Evolutionary conservation across 2,888 invertebrate species (phyloP), one percentile per base, ranked within the genome.

Genomic region (Drosophila melanocephala): DNA sequence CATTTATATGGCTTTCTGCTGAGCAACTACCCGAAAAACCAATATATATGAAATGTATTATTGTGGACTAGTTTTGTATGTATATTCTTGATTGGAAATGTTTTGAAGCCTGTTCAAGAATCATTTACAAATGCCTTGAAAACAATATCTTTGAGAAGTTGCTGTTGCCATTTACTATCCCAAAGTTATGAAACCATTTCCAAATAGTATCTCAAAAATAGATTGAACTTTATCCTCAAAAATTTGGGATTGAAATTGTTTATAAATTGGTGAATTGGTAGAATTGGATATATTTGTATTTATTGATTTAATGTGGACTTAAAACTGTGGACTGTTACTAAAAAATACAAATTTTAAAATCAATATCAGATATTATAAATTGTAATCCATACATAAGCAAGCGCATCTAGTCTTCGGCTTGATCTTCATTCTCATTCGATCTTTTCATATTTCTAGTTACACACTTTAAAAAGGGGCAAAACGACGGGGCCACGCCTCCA

Each of bases 361-460:
- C 7, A 47, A 22, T 47, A 22, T 44, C 22, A 16, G 7, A 16
- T 14, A 14, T 14, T 5, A 12, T 3, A 56, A n/a, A 42, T 14
- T 16, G 10, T 12, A 32, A 42, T 35, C 50, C 7, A n/a, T 5
- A 37, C 16, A 39, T 12, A 55, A 19, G 22, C 56, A 35, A 60
- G 72, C 30, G 62, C 65, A 73, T 77, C 35, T 52, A 47, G 44
- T 62, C 58, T 42, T 68, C 73, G 61, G 53, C 64, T 50, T 73
- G 59, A 42, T 35, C 9, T 19, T 19, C n/a, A 44, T 14, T 44
- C 3, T 3, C 14, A 4, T 14, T 22, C 47, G 7, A 22, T n/a
- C 1, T 14, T 14, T 22, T 47, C 14, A 4, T 22, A 1, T 14
- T 14, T 14, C 22, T 22, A 3, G 7, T 14, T 7, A 14, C 22